phyloP scores from a whole-genome alignment of 2,888 invertebrate species.

The Aporophyla nigra region DNA sequence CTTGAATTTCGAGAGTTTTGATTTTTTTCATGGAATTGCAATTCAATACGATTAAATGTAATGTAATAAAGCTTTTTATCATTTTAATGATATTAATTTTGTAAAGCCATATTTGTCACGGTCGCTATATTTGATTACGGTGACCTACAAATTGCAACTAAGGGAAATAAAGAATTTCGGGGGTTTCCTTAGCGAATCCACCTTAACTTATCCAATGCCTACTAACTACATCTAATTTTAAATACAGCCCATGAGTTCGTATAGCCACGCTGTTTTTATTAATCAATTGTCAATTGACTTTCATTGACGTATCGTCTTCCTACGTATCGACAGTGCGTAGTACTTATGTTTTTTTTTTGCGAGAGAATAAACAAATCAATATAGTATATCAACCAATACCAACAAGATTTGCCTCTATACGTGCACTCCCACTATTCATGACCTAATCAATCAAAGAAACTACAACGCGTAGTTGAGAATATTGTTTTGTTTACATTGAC shows the following conservation, averaged over 20 bases:
- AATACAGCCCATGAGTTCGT: background rate
- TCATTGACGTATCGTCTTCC: slow-evolving; percentile 21
- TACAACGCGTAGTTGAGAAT: background rate
- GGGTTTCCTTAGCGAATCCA: too few relatives aligned
- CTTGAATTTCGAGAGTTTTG: too few relatives aligned
- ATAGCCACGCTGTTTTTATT: background rate
- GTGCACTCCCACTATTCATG: slow-evolving; percentile 22
- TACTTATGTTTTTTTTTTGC: background rate
- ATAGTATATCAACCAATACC: slow-evolving; percentile 16
- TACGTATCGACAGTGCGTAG: background rate
- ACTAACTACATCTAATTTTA: background rate
- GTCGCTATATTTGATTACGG: too few relatives aligned
- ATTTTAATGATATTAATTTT: too few relatives aligned
- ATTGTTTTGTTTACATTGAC: slow-evolving; percentile 40
- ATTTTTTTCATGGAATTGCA: too few relatives aligned
- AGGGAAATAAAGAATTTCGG: too few relatives aligned
- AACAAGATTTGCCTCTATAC: background rate
- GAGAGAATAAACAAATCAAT: slow-evolving; percentile 26
- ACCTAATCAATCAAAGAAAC: slow-evolving; percentile 33
- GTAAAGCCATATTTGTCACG: too few relatives aligned
- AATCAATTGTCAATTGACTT: slow-evolving; percentile 9
- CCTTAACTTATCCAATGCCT: too few relatives aligned
- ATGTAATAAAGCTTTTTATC: too few relatives aligned
- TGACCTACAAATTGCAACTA: too few relatives aligned
- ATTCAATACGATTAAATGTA: too few relatives aligned